These are phyloP conservation scores for Acleris sparsana DNA, from an alignment of 2,888 invertebrate species.

Conservation along the genomic window DNA sequence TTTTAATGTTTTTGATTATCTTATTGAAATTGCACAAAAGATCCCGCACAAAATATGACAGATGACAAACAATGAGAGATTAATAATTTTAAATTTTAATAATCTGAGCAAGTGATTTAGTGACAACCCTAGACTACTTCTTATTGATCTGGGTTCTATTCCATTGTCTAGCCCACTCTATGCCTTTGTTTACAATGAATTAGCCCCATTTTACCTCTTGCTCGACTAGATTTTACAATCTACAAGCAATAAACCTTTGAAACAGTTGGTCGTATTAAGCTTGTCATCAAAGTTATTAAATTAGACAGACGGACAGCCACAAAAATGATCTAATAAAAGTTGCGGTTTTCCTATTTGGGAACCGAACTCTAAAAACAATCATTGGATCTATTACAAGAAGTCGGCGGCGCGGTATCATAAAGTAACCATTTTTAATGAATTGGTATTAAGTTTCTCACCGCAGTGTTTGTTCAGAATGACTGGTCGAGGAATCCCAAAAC, in stretches of 20 bases:
- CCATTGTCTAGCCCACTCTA: slow-evolving; percentile 21
- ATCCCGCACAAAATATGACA: no score
- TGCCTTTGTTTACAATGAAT: slow-evolving; percentile 15
- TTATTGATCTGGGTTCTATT: slow-evolving; percentile 19
- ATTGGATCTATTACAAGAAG: no score
- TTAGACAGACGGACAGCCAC: no score
- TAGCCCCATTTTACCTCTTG: slow-evolving; percentile 13
- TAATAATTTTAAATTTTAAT: no score
- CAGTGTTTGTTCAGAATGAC: neutral
- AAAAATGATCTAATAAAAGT: no score
- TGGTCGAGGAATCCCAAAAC: slow-evolving; percentile 16
- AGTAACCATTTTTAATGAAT: neutral
- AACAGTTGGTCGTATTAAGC: no score
- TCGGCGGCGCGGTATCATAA: neutral
- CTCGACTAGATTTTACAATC: neutral
- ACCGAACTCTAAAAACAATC: no score
- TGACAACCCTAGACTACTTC: slow-evolving; percentile 21
- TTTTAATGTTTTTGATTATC: no score
- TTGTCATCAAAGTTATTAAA: no score
- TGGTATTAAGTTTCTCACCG: slow-evolving; percentile 1
- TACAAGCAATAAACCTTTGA: neutral
- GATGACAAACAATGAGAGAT: no score
- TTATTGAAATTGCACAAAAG: no score
- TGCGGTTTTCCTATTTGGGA: no score
- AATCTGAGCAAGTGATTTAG: neutral